Evolutionary conservation across 2,888 invertebrate species (phyloP), one percentile per base, ranked within the genome.

Genomic region (Pyrrhia umbra): DNA sequence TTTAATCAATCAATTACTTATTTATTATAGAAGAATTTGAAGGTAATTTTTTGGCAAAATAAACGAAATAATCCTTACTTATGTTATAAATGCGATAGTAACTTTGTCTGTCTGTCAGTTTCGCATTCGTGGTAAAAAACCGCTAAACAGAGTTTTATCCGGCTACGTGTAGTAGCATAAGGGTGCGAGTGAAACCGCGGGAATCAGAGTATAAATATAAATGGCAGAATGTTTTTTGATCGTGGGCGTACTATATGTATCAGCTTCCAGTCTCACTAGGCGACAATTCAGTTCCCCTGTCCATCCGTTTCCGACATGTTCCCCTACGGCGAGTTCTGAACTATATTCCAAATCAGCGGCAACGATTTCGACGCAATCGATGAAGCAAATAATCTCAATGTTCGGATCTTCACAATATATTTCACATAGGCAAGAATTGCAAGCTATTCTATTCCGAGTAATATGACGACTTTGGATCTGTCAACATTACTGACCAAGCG

Each of bases 241-340:
- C 9, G 25, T 40, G 40, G 18, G 9, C 16, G 16, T 20, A 8
- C 37, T 27, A 43, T 43, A 39, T 45, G 16, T 30, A 8, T 18
- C 25, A 21, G 46, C 4, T 37, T 40, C 46, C 66, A 40, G 25
- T 34, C 8, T 15, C 42, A 25, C 39, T 25, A 18, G 63, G 10
- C 72, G 72, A 71, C 66, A 64, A 71, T 67, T 67, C 15, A 46
- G 66, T 67, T 67, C 64, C 71, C 65, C 37, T 40, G 72, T 71
- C 46, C 25, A 51, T 67, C 66, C 66, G 66, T 51, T 71, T 51
- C 64, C 66, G 51, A 67, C 72, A 47, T 20, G 65, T 9, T 71
- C 66, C 66, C 72, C 66, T 67, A 50, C 34, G 51, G 51, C 51
- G 13, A 69, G 25, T 67, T 40, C 34, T 25, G 18, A 51, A 51